Conservation (phyloP, 2,888 invertebrate genomes). For the Protodeltote pygarga region DNA sequence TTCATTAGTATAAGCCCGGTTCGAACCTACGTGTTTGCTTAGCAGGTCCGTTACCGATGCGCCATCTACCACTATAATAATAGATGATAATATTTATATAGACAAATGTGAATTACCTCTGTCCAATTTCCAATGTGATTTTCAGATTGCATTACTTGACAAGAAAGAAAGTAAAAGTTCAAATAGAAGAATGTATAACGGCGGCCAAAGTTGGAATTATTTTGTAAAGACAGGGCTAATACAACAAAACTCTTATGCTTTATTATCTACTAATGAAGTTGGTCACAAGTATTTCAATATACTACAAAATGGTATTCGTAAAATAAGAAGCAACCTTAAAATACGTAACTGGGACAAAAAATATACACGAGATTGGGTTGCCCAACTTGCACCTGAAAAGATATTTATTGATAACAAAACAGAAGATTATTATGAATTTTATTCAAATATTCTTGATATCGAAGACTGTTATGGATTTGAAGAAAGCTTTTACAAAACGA, state of each 20-base stretch:
- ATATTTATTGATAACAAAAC: background rate
- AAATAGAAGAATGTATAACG: background rate
- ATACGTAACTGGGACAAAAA: slow-evolving; percentile 10
- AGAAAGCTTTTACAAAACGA: slow-evolving; percentile 4
- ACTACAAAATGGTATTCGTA: slow-evolving; percentile 4
- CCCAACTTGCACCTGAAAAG: slow-evolving; percentile 7
- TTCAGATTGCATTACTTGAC: slow-evolving; percentile 13
- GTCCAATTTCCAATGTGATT: background rate
- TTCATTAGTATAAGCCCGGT: no score
- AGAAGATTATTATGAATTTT: background rate
- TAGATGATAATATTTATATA: background rate
- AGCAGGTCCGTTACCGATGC: no score
- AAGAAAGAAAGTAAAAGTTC: background rate
- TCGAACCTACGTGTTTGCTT: no score
- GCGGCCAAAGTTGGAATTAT: slow-evolving; percentile 13
- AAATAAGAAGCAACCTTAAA: slow-evolving; percentile 3
- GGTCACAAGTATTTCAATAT: background rate
- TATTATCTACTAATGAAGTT: background rate
- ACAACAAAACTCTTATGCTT: slow-evolving; percentile 6
- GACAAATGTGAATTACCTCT: background rate
- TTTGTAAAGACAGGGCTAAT: background rate
- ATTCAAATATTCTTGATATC: slow-evolving; percentile 4
- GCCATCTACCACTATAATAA: no score
- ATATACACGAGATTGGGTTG: slow-evolving; percentile 19
- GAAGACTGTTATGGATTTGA: slow-evolving; percentile 1